Evolutionary conservation across 2,888 invertebrate species (phyloP).

Genomic region (Mesoligia furuncula): DNA sequence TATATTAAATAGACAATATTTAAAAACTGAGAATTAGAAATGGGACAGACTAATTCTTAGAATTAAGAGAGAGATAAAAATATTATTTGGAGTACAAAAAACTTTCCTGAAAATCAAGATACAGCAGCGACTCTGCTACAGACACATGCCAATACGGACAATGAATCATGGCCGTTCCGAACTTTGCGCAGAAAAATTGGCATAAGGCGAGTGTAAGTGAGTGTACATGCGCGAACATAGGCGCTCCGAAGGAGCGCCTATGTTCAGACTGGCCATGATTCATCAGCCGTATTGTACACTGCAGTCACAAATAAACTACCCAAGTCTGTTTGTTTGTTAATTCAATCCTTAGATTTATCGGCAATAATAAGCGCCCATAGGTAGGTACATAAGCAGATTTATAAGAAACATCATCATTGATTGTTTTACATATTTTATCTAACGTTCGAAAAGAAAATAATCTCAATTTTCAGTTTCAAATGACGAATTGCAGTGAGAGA

Average conservation of each 20-base stretch:
- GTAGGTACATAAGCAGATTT: not conserved
- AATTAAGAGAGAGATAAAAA: conserved; percentile 25
- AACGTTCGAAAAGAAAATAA: not conserved
- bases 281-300: not conserved
- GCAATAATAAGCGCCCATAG: conserved; percentile 6
- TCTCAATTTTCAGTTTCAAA: conserved; percentile 3
- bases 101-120: conserved; percentile 3
- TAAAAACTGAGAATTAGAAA: conserved; percentile 21
- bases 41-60: conserved; percentile 11
- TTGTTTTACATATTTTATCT: conserved; percentile 3
- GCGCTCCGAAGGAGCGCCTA: not conserved
- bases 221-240: not conserved
- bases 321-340: not conserved
- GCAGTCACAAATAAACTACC: conserved; percentile 18
- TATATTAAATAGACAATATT: conserved; percentile 10
- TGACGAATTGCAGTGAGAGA: not conserved
- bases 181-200: not conserved
- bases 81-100: conserved; percentile 8
- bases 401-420: conserved; percentile 4
- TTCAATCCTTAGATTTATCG: conserved; percentile 21
- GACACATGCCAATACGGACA: not conserved
- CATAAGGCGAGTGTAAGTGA: too few relatives aligned
- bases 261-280: not conserved
- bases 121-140: not conserved
- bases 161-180: not conserved